Base-by-base conservation (phyloP, 2,888 invertebrate genomes). In the Scaptomyza flava region DNA sequence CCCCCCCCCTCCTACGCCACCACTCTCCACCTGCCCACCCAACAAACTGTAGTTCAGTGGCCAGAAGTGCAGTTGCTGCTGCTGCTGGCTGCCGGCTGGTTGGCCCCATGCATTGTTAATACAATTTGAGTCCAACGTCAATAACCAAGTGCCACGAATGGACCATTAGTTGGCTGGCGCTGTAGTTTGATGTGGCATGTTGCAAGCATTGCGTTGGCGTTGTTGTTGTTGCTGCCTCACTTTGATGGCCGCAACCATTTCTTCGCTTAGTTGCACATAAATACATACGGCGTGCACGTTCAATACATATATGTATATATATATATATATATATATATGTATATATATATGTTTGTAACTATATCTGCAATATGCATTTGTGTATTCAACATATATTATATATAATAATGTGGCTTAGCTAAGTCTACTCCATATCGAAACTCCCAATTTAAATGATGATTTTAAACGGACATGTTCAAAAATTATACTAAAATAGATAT, bases 81-180 rank as follows among this genome's bases (percentile, higher is more conserved):
- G 53, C 66, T 65, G 53, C 34, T 23, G 50, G 50, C 50, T 50
- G 34, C 50, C 17, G 33, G 27, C 36, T 56, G 62, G 53, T 70
- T 77, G 66, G 67, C 63, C 74, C 67, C 87, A 87, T 87, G 87
- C 89, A 89, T 89, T 85, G 89, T 85, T 85, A 89, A 85, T 85
- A 89, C 79, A 79, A 79, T 85, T 89, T 60, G 80, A 85, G 87
- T 85, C 71, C 77, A 77, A 85, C 89, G 89, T 85, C 89, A 85
- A 85, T 85, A 85, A 87, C 86, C 89, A 89, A 89, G 84, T 85
- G 85, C 84, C 85, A 87, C 87, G 89, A 84, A 84, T 89, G 89
- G 85, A 87, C 84, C 84, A 85, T 85, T 85, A 85, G 84, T 77
- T 89, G 89, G 62, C 77, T 62, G 61, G 69, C 53, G 6, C 36